Conservation (phyloP, 2,888 invertebrate genomes). For the Acanthosepion esculentum region DNA sequence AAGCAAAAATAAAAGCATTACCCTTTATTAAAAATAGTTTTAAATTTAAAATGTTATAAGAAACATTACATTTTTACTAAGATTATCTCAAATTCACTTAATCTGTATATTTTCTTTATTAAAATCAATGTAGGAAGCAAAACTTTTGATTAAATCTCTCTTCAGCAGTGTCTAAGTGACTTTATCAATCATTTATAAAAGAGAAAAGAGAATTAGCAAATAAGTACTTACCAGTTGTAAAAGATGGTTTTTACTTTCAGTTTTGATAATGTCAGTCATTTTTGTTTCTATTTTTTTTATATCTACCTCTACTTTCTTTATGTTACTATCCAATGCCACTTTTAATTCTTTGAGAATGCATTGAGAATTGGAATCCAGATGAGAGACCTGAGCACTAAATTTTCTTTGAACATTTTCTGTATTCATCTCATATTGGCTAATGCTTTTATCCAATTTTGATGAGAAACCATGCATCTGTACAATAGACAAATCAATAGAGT, state of each 20-base stretch:
- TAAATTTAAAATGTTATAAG: neutral
- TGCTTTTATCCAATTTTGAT: conserved; percentile 60
- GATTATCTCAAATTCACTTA: too few species aligned
- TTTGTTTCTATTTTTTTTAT: conserved; percentile 71
- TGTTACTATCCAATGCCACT: conserved; percentile 60
- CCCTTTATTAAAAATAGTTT: neutral
- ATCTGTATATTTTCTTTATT: too few species aligned
- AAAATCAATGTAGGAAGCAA: neutral
- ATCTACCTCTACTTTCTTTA: conserved; percentile 64
- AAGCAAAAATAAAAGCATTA: neutral
- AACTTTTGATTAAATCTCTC: neutral
- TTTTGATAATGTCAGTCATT: conserved; percentile 65
- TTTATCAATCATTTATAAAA: neutral
- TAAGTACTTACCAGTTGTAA: conserved; percentile 33
- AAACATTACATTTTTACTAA: too few species aligned
- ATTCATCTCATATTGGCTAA: conserved; percentile 63
- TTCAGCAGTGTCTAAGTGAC: neutral
- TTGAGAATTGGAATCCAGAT: conserved; percentile 68
- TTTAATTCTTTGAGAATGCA: conserved; percentile 69
- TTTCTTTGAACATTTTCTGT: conserved; percentile 69
- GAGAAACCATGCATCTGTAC: conserved; percentile 53
- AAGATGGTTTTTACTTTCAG: conserved; percentile 55
- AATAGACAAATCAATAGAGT: neutral
- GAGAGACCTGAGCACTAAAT: conserved; percentile 67
- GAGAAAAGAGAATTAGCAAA: neutral